Base-by-base conservation (phyloP, 2,888 invertebrate species). In the Euproctis similis region DNA sequence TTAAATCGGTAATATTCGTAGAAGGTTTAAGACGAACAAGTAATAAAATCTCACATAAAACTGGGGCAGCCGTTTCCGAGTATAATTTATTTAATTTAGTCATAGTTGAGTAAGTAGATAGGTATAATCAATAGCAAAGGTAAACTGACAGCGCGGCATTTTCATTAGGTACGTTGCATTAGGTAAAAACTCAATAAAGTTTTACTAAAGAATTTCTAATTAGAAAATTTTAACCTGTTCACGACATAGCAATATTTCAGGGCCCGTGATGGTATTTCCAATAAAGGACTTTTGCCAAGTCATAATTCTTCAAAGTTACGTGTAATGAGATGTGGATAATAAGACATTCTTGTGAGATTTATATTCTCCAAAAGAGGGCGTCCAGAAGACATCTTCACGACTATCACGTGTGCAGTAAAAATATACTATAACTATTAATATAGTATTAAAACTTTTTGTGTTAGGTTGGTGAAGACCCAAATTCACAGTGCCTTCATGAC, bases 221-320 rank as follows among this genome's bases (percentile, higher is more conserved):
- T 84, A 82, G 78, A 80, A 77, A 82, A 75, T 76, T n/a, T n/a
- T 81, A 74, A 82, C 75, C 81, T 80, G 73, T 81, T 80, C 80
- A 81, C 74, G 82, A 76, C 80, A 80, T 77, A 75, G 84, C 80
- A 77, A 84, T 84, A 84, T 82, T 84, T 84, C 80, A 82, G 73
- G n/a, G 72, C 69, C 58, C 74, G 82, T 78, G 80, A 68, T 82
- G 81, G 82, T 84, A 84, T 84, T 84, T 84, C 81, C 84, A 84
- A 84, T 84, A 84, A 84, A 78, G 82, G 82, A 76, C 82, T 82
- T n/a, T 80, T 76, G 82, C 82, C 81, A 80, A 84, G 77, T 82
- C 82, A 84, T 82, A 82, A 82, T 82, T 82, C 82, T 84, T 78
- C 75, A 80, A 81, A 82, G 84, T 80, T 70, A 76, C 81, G 73